Conservation (phyloP, 2,113 vertebrate species). For the Tursiops truncatus region DNA sequence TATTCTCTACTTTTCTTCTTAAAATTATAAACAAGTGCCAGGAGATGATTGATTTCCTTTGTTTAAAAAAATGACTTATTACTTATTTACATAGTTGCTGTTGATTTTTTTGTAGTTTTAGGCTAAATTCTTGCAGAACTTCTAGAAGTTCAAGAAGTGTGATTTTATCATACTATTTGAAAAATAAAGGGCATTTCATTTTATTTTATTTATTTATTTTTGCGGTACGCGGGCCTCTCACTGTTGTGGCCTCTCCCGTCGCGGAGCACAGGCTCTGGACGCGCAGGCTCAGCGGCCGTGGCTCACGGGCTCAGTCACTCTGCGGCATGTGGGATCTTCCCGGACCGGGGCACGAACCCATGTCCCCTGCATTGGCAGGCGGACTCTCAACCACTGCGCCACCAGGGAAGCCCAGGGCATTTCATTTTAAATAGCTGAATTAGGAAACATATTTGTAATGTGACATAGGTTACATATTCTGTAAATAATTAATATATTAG, state of each 20-base stretch:
- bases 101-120: not conserved
- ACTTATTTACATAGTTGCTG: not conserved
- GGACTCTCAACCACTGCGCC: too few species aligned
- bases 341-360: too few species aligned
- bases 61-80: not conserved
- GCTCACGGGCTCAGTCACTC: too few species aligned
- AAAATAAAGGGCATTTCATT: not conserved
- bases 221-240: too few species aligned
- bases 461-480: not conserved
- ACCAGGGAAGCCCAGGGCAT: not conserved
- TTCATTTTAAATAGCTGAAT: slow-evolving; percentile 1
- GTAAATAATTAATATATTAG: not conserved
- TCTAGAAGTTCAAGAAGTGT: not conserved
- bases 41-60: not conserved
- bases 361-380: too few species aligned
- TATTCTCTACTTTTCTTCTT: not conserved
- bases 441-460: not conserved
- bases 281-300: too few species aligned
- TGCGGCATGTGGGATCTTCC: too few species aligned
- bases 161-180: not conserved
- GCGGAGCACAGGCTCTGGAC: too few species aligned
- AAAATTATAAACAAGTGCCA: not conserved
- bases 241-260: too few species aligned
- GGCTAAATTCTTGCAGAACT: not conserved
- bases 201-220: too few species aligned